Evolutionary conservation across 2,888 invertebrate genomes (phyloP).

Genomic region (Eristalinus sepulchralis): DNA sequence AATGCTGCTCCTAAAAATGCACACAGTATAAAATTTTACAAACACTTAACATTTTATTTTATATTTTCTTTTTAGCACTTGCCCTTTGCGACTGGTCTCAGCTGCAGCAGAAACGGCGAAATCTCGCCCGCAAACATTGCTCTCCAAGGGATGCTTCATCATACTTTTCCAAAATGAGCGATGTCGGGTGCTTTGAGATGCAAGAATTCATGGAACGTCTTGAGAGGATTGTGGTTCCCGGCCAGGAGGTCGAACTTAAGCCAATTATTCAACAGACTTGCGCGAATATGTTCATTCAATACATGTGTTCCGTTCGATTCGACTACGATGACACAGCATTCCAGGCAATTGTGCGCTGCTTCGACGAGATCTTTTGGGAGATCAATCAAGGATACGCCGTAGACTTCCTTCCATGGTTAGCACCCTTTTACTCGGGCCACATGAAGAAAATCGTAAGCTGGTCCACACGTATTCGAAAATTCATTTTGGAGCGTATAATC

Average conservation of each 20-base stretch:
- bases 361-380: constrained; percentile 93
- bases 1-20: neutral
- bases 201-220: constrained; percentile 83
- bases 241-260: constrained; percentile 83
- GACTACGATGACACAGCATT: constrained; percentile 86
- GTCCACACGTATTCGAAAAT: constrained; percentile 86
- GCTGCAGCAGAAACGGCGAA: constrained; percentile 88
- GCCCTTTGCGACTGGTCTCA: constrained; percentile 93
- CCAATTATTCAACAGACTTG: constrained; percentile 86
- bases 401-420: constrained; percentile 90
- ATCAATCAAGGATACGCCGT: constrained; percentile 92
- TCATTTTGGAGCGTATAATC: constrained; percentile 86
- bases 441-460: constrained; percentile 85
- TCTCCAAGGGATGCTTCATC: constrained; percentile 87
- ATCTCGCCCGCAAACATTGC: constrained; percentile 88
- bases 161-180: constrained; percentile 85
- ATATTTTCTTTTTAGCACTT: constrained; percentile 84
- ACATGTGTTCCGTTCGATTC: constrained; percentile 89
- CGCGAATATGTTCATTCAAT: constrained; percentile 90
- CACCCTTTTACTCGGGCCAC: constrained; percentile 86
- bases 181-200: constrained; percentile 85
- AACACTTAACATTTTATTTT: neutral
- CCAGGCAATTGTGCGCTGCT: constrained; percentile 84
- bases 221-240: constrained; percentile 79
- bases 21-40: neutral